Evolutionary conservation across 2,113 vertebrate species (phyloP).

Genomic region (Planiliza haematocheilus): DNA sequence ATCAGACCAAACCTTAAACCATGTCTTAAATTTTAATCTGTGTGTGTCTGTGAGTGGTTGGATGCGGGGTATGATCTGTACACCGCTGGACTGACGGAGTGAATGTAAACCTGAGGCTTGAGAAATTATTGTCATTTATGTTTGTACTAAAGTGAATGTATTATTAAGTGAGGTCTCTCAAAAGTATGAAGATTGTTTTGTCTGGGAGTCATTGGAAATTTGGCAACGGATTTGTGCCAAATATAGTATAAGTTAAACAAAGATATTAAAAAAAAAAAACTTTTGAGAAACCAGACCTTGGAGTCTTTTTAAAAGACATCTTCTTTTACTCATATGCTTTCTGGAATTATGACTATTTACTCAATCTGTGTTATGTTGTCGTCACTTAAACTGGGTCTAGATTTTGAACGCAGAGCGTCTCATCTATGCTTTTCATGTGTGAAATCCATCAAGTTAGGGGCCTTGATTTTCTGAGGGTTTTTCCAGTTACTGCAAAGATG

Average conservation of each 20-base stretch:
- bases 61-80: not conserved
- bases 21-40: conserved; percentile 9
- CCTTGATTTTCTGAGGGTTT: conserved; percentile 6
- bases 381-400: not conserved
- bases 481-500: conserved; percentile 8
- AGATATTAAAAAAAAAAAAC: too few relatives aligned
- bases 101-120: conserved; percentile 60
- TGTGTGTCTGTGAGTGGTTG: conserved; percentile 10
- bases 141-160: conserved; percentile 64
- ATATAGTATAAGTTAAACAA: conserved; percentile 18
- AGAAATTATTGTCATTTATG: conserved; percentile 17
- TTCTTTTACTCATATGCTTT: conserved; percentile 13
- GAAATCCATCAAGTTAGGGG: not conserved
- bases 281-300: conserved; percentile 23
- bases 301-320: conserved; percentile 12
- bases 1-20: conserved; percentile 34
- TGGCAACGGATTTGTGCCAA: conserved; percentile 34
- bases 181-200: conserved; percentile 2
- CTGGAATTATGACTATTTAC: not conserved
- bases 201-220: conserved; percentile 10
- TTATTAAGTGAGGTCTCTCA: conserved; percentile 23
- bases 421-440: conserved; percentile 6
- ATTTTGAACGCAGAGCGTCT: conserved; percentile 22
- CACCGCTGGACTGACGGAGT: conserved; percentile 50
- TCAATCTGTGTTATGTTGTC: not conserved